Conservation (phyloP, 2,797 vertebrate genomes). For the Trichosurus vulpecula region DNA sequence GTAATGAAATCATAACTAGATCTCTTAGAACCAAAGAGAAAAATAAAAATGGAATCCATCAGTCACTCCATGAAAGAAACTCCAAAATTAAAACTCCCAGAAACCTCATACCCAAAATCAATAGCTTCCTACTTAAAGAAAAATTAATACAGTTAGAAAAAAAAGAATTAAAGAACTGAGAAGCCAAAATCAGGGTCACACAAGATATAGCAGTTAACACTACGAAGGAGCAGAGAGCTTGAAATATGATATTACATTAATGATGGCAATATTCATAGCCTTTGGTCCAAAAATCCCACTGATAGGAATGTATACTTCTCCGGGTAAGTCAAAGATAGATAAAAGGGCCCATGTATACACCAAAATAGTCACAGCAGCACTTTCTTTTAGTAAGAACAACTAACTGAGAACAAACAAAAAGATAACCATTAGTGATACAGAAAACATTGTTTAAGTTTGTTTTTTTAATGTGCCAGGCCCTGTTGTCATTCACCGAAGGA, state of each 20-base stretch:
- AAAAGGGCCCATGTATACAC: neutral
- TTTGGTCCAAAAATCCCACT: neutral
- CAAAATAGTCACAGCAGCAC: neutral
- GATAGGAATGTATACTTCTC: neutral
- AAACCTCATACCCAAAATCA: neutral
- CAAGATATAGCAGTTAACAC: neutral
- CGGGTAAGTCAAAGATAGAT: neutral
- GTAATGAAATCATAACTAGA: neutral
- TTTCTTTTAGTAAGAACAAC: neutral
- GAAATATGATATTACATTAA: neutral
- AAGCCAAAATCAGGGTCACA: neutral
- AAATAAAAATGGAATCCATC: neutral
- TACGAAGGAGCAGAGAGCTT: neutral
- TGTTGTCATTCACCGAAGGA: neutral
- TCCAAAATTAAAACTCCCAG: neutral
- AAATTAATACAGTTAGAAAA: neutral
- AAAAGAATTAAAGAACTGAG: neutral
- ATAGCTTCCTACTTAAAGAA: neutral
- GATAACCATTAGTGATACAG: neutral
- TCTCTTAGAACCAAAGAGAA: neutral
- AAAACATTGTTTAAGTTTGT: neutral
- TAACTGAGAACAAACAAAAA: neutral
- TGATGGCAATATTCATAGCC: neutral
- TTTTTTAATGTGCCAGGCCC: neutral
- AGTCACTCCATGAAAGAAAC: neutral